phyloP scores from a whole-genome alignment of 1,140 invertebrate species.

The Halictus rubicundus region DNA sequence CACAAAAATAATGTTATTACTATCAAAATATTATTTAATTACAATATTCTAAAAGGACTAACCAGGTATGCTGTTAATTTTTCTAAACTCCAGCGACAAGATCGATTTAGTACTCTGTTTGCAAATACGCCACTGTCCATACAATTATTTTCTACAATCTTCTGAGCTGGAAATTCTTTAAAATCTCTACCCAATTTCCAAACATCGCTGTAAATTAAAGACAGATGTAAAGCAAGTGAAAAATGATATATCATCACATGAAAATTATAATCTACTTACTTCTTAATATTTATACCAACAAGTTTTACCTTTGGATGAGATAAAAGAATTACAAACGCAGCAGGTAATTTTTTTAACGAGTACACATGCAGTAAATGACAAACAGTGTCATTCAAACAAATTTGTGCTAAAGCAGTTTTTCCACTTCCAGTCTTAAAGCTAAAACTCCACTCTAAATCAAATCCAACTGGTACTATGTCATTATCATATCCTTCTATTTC shows the following conservation, averaged over 20 bases:
- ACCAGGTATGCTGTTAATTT: constrained; percentile 82
- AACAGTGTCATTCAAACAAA: constrained; percentile 78
- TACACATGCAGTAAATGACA: constrained; percentile 83
- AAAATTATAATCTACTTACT: constrained; percentile 75
- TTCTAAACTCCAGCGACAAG: constrained; percentile 83
- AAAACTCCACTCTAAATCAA: constrained; percentile 86
- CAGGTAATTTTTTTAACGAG: constrained; percentile 81
- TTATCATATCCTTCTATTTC: constrained; percentile 75
- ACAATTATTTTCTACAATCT: constrained; percentile 82
- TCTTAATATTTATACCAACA: constrained; percentile 85
- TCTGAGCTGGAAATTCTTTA: constrained; percentile 79
- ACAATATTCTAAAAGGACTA: constrained; percentile 41
- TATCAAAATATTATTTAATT: background rate
- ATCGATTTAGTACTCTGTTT: constrained; percentile 80
- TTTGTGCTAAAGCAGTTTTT: constrained; percentile 83
- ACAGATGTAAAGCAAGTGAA: constrained; percentile 2
- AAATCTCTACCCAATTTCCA: constrained; percentile 85
- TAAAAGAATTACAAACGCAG: constrained; percentile 80
- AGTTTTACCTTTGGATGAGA: constrained; percentile 82
- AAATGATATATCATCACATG: constrained; percentile 7
- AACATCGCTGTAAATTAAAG: constrained; percentile 81
- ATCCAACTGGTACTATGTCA: constrained; percentile 80
- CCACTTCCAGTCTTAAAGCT: constrained; percentile 82
- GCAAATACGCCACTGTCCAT: constrained; percentile 82
- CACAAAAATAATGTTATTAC: too few species aligned